These are phyloP conservation scores for Cremastinae sp. DNA, from an alignment of 2,888 invertebrate species.

Conservation along the genomic window DNA sequence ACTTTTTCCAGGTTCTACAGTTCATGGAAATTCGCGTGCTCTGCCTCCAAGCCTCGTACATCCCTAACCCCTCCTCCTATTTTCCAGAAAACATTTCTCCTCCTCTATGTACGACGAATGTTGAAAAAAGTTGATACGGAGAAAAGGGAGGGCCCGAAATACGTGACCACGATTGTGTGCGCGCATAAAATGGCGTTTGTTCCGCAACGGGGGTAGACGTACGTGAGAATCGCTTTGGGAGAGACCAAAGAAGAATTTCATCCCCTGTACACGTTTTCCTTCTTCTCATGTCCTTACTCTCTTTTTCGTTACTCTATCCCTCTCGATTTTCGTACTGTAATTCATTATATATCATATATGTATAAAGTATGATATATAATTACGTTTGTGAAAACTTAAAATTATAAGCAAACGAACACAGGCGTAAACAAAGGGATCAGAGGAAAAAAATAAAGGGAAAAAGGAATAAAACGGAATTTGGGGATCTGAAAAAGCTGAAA, in stretches of 20 bases:
- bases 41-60: conserved; percentile 17
- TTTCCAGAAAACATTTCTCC: not conserved
- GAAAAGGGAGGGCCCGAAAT: conserved; percentile 25
- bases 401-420: no score
- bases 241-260: conserved; percentile 42
- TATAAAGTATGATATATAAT: no score
- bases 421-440: no score
- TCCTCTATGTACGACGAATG: conserved; percentile 26
- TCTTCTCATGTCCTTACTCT: not conserved
- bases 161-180: conserved; percentile 59
- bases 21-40: conserved; percentile 55
- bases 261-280: conserved; percentile 32
- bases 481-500: no score
- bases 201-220: conserved; percentile 33
- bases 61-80: not conserved
- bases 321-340: no score
- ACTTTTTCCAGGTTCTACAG: not conserved
- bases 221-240: conserved; percentile 51
- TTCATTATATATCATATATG: no score
- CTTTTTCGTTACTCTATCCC: not conserved
- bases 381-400: no score
- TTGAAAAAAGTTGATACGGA: conserved; percentile 45
- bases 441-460: no score
- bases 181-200: conserved; percentile 47
- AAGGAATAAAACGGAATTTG: no score